Percentiles rank a stretch among this genome's conserved stretches.
phyloP scores from a whole-genome alignment of 2,888 invertebrate species.

The Drosophila silvestris region DNA sequence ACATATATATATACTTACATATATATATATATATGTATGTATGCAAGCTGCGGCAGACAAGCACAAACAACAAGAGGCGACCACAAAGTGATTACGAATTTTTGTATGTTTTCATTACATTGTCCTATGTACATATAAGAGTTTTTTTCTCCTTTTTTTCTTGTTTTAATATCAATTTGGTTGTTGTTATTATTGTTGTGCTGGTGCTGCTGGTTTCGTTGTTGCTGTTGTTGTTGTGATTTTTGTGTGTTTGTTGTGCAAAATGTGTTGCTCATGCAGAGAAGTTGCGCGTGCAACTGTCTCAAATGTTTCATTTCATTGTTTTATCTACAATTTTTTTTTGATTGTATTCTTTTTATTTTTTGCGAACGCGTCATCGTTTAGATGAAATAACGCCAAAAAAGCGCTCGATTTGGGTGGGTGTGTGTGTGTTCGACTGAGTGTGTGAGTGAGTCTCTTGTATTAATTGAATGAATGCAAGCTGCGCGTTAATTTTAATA shows the following conservation, averaged over 20 bases:
- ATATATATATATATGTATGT: conserved; percentile 15
- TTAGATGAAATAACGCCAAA: conserved; percentile 43
- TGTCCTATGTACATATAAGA: conserved; percentile 30
- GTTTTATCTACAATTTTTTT: conserved; percentile 11
- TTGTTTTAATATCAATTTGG: conserved; percentile 18
- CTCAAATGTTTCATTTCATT: conserved; percentile 25
- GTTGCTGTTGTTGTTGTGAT: conserved; percentile 22
- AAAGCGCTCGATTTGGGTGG: conserved; percentile 41
- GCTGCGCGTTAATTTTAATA: conserved; percentile 31
- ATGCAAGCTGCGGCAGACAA: conserved; percentile 34
- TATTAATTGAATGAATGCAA: conserved; percentile 51
- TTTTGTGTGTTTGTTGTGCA: conserved; percentile 27
- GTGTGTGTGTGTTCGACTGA: conserved; percentile 13
- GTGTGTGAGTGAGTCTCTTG: conserved; percentile 7
- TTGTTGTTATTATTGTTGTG: conserved; percentile 27
- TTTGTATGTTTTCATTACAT: conserved; percentile 49
- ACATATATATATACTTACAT: conserved; percentile 3
- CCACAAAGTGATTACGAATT: conserved; percentile 66
- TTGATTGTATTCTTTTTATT: conserved; percentile 23
- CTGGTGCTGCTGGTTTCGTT: conserved; percentile 15
- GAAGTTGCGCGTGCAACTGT: conserved; percentile 26
- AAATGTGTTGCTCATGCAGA: conserved; percentile 26
- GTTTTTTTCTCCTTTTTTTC: conserved; percentile 22
- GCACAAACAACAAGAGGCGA: conserved; percentile 25
- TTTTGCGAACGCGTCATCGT: conserved; percentile 57